Evolutionary conservation across 1,140 invertebrate species (phyloP).

Genomic region (Lordiphosa stackelbergi): DNA sequence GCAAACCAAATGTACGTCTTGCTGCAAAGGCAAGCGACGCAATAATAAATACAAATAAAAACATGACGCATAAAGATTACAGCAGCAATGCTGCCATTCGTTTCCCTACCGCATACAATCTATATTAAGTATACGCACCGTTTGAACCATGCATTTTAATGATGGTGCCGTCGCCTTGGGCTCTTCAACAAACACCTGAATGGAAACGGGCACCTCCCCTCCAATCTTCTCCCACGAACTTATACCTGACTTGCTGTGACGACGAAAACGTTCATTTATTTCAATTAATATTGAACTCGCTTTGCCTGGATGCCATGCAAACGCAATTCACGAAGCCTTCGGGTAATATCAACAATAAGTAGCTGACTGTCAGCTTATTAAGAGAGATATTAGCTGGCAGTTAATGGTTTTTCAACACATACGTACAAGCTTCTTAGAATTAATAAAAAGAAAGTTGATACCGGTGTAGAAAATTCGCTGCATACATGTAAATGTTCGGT

Average conservation of each 20-base stretch:
- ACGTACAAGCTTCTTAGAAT: conserved; percentile 12
- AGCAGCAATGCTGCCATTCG: conserved; percentile 18
- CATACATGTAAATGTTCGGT: no score
- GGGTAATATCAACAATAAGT: conserved; percentile 31
- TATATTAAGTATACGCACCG: conserved; percentile 71
- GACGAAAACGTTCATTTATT: conserved; percentile 68
- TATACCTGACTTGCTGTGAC: conserved; percentile 34
- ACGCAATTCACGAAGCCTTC: conserved; percentile 9
- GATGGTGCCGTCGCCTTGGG: conserved; percentile 48
- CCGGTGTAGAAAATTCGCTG: no score
- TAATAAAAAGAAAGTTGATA: conserved; percentile 12
- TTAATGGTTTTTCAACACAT: conserved; percentile 6
- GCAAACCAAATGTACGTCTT: conserved; percentile 48
- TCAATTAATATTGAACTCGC: conserved; percentile 65
- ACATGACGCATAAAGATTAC: conserved; percentile 70
- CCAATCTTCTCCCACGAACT: not conserved
- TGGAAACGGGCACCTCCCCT: no score
- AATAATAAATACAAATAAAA: conserved; percentile 75
- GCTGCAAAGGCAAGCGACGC: conserved; percentile 36
- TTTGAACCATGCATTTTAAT: conserved; percentile 75
- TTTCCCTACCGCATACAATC: conserved; percentile 38
- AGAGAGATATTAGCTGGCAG: conserved; percentile 29
- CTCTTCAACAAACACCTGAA: conserved; percentile 14
- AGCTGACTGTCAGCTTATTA: conserved; percentile 15
- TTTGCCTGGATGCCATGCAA: conserved; percentile 11